Base-by-base conservation (phyloP, 1,140 invertebrate species). In the Drosophila suzukii region DNA sequence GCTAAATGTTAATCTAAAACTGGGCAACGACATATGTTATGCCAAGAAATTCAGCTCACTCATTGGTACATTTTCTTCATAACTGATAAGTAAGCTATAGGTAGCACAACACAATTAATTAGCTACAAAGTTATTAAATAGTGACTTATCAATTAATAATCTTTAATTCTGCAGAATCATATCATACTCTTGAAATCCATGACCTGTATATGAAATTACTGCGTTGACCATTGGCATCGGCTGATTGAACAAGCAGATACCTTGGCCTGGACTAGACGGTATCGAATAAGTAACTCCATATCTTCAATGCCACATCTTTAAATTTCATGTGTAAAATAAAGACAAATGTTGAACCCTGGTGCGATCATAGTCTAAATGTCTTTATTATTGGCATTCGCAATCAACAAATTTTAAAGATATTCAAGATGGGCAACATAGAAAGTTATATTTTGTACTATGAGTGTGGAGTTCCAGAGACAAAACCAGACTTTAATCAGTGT, bases 321-420 rank as follows among this genome's bases (percentile, higher is more conserved):
- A 32, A 27, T 6, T 4, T 5, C 8, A 15, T 15, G n/a, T 7
- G 13, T 8, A 7, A 5, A 5, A 5, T 27, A 32, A 34, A 32
- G 10, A 34, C 3, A 56, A 34, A 36, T n/a, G 4, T 20, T 10
- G 8, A 36, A 13, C 10, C 10, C n/a, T 17, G 20, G 10, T 39
- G 20, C 10, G 38, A 36, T 50, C n/a, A 51, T 86, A 66, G 72
- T 66, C 77, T 85, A 85, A 85, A 74, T 78, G 82, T 85, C 73
- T 78, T 83, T 71, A 46, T 85, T 85, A 72, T 82, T 78, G 82
- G 83, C 83, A 81, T 80, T 77, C 15, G 50, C 54, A 59, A 63
- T 62, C 39, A 68, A 61, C 47, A 61, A 46, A 83, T 44, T 54
- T 61, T 65, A 57, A 53, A 38, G 59, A 65, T 66, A 70, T 34